Conservation (phyloP, 2,113 vertebrate species). For the Cyanoderma ruficeps region DNA sequence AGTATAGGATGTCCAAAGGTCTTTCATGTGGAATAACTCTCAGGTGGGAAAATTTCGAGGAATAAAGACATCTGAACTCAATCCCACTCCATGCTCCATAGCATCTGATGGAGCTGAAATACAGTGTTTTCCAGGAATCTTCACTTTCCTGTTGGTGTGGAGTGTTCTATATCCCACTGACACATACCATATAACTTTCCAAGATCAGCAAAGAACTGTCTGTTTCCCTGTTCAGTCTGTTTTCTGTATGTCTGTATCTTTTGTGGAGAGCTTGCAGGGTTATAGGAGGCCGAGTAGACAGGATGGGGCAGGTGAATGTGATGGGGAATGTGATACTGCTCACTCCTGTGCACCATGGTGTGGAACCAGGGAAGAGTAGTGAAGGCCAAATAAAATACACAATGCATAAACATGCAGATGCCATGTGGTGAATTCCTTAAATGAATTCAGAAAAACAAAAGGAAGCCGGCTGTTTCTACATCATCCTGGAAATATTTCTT, state of each 20-base stretch:
- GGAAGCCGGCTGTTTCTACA: background rate
- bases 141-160: background rate
- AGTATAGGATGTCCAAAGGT: background rate
- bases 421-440: background rate
- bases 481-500: background rate
- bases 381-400: background rate
- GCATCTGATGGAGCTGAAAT: background rate
- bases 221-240: background rate
- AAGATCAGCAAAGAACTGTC: background rate
- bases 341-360: background rate
- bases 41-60: background rate
- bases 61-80: background rate
- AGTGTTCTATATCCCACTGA: background rate
- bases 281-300: fast-evolving
- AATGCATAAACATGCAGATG: background rate
- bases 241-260: background rate
- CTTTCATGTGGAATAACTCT: background rate
- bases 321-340: background rate
- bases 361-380: background rate
- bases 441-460: background rate
- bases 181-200: background rate
- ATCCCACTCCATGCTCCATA: background rate
- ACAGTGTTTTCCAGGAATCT: background rate
- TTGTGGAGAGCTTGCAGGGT: background rate
- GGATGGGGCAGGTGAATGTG: fast-evolving